Conservation (phyloP, 2,888 invertebrate species). For the Agapetus fuscipes region DNA sequence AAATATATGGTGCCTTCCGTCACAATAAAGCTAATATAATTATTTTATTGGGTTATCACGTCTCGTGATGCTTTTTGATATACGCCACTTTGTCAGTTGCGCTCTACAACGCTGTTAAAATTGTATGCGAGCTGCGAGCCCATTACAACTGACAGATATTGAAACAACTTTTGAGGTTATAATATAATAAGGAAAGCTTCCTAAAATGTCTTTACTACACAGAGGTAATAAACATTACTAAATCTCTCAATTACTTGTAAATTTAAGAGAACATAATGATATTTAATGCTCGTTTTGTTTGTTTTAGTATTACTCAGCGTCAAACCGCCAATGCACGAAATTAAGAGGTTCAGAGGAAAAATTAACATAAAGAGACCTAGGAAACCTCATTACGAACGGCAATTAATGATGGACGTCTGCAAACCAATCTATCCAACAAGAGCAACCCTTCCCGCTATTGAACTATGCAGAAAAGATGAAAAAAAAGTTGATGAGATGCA, state of each 20-base stretch:
- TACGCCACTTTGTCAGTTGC: too few relatives aligned
- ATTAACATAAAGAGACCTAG: slow-evolving; percentile 69
- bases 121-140: too few relatives aligned
- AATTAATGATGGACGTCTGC: slow-evolving; percentile 53
- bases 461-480: slow-evolving; percentile 26
- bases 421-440: slow-evolving; percentile 51
- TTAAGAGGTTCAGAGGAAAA: slow-evolving; percentile 61
- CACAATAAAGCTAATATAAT: too few relatives aligned
- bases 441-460: slow-evolving; percentile 30
- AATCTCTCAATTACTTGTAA: not conserved
- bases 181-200: too few relatives aligned
- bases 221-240: slow-evolving; percentile 3
- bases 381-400: slow-evolving; percentile 59
- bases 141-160: too few relatives aligned
- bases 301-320: slow-evolving; percentile 38
- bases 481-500: not conserved
- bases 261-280: too few relatives aligned
- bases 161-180: not conserved
- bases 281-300: too few relatives aligned
- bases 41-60: too few relatives aligned
- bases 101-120: too few relatives aligned
- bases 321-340: slow-evolving; percentile 38
- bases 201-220: slow-evolving; percentile 9
- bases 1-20: too few relatives aligned
- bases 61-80: too few relatives aligned